Percentiles rank a stretch among this genome's conserved stretches.
Conservation (phyloP, 2,888 invertebrate genomes). For the Scaptodrosophila latifasciaeformis region DNA sequence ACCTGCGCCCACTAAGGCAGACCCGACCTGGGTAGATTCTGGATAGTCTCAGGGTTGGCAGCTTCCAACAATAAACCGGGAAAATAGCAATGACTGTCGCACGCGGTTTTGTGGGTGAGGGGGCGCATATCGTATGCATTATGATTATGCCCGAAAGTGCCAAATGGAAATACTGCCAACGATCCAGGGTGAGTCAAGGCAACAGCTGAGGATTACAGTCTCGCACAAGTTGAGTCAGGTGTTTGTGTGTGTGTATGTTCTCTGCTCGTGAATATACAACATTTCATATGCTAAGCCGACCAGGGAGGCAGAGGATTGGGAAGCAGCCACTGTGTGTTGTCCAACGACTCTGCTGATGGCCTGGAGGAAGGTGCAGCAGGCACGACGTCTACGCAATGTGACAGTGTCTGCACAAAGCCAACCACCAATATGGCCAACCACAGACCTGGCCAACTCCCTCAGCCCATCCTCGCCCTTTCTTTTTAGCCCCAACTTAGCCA, state of each 20-base stretch:
- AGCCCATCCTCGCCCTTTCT: too few relatives aligned
- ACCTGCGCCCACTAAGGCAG: too few relatives aligned
- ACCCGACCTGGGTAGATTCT: too few relatives aligned
- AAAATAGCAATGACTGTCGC: too few relatives aligned
- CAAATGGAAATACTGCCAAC: conserved; percentile 29
- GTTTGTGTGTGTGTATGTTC: conserved; percentile 1
- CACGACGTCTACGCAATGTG: conserved; percentile 2
- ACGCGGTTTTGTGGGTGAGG: too few relatives aligned
- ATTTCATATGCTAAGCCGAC: conserved; percentile 60
- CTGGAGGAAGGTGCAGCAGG: background rate
- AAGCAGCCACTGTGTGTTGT: too few relatives aligned
- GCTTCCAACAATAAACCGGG: too few relatives aligned
- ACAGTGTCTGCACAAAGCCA: conserved; percentile 19
- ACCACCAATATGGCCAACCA: conserved; percentile 43
- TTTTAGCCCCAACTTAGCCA: background rate
- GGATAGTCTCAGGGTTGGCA: too few relatives aligned
- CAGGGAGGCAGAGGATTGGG: too few relatives aligned
- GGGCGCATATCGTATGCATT: conserved; percentile 58
- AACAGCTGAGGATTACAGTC: conserved; percentile 35
- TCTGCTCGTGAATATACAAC: conserved; percentile 22
- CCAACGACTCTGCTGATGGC: too few relatives aligned
- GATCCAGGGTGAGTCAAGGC: conserved; percentile 9
- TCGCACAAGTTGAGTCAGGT: too few relatives aligned
- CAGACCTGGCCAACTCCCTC: conserved; percentile 18
- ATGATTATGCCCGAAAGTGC: conserved; percentile 63